These are phyloP conservation scores for Oreocharis arfaki DNA, from an alignment of 2,113 vertebrate species.

Conservation along the genomic window DNA sequence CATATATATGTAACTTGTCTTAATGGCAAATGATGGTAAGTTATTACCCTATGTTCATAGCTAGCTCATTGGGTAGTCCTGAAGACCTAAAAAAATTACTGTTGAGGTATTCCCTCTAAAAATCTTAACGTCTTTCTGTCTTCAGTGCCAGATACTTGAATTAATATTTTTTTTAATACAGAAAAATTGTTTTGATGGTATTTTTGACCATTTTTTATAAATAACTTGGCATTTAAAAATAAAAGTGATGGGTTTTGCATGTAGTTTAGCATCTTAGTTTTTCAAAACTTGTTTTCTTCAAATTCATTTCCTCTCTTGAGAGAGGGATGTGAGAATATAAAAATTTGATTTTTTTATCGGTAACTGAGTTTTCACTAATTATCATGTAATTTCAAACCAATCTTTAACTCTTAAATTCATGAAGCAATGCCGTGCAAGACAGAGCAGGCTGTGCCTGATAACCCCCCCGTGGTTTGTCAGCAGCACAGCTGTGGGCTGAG, in stretches of 20 bases:
- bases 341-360: background rate
- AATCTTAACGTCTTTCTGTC: background rate
- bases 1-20: background rate
- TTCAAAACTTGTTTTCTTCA: background rate
- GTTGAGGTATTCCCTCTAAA: background rate
- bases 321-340: accelerated
- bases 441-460: accelerated
- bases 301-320: background rate
- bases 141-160: background rate
- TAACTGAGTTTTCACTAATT: background rate
- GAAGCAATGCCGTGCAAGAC: background rate
- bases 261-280: background rate
- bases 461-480: accelerated
- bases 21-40: background rate
- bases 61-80: background rate
- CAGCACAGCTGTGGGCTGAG: background rate
- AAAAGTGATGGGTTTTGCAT: accelerated
- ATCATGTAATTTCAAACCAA: background rate
- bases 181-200: accelerated
- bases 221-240: background rate
- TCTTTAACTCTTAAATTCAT: background rate
- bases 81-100: background rate
- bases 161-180: background rate
- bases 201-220: background rate
- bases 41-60: background rate